Evolutionary conservation across 2,888 invertebrate species (phyloP).

Genomic region (Gibbula magus): DNA sequence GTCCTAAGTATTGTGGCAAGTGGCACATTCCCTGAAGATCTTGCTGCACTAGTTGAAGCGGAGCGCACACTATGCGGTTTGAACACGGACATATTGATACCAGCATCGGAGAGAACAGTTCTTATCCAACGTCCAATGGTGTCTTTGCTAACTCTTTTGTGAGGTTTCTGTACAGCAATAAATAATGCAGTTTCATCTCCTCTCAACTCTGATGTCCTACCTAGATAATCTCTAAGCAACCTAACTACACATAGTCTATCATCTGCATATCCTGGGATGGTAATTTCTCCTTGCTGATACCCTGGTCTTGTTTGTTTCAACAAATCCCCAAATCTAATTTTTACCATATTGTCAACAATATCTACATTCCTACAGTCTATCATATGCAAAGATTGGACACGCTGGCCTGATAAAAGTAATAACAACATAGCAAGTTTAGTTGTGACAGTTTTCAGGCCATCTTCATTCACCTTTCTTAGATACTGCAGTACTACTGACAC

Average conservation of each 20-base stretch:
- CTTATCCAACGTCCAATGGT: constrained; percentile 46
- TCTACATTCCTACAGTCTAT: constrained; percentile 28
- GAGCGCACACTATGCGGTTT: constrained; percentile 39
- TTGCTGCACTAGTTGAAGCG: constrained; percentile 30
- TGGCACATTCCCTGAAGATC: not conserved
- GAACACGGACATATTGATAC: constrained; percentile 33
- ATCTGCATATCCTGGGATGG: not conserved
- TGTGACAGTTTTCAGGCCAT: not conserved
- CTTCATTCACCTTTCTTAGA: not conserved
- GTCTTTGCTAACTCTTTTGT: constrained; percentile 34
- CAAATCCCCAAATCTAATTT: constrained; percentile 27
- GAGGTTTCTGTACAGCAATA: constrained; percentile 40
- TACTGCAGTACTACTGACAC: constrained; percentile 8
- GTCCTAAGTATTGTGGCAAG: not conserved
- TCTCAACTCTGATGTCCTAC: constrained; percentile 18
- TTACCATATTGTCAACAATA: not conserved
- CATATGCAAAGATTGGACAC: constrained; percentile 24
- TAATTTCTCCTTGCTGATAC: constrained; percentile 6
- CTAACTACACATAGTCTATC: constrained; percentile 18
- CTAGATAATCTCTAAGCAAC: not conserved
- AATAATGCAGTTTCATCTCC: constrained; percentile 23
- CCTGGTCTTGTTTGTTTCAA: constrained; percentile 31
- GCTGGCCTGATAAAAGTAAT: constrained; percentile 19
- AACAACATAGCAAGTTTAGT: not conserved
- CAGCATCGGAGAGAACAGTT: constrained; percentile 30